These are phyloP conservation scores for Salpingus planirostris DNA, from an alignment of 2,888 invertebrate genomes.

Conservation along the genomic window DNA sequence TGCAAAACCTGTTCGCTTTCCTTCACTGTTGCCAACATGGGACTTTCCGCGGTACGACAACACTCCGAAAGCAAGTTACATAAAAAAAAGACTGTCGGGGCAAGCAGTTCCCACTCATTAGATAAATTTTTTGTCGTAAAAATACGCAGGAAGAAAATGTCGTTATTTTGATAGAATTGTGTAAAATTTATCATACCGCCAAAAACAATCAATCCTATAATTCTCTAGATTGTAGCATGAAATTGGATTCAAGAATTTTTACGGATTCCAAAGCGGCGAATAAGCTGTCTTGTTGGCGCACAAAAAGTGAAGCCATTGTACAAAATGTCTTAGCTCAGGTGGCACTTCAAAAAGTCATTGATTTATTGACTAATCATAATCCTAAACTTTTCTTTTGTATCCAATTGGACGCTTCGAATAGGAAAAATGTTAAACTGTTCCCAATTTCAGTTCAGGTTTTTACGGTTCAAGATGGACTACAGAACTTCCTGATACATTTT, in stretches of 20 bases:
- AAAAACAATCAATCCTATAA: conserved; percentile 1
- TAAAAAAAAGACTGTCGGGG: too few species aligned
- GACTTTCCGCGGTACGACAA: too few species aligned
- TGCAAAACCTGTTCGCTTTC: too few species aligned
- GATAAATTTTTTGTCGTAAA: too few species aligned
- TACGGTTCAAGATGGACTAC: neutral
- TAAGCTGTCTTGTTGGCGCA: neutral
- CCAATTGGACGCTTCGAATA: neutral
- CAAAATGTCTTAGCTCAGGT: neutral
- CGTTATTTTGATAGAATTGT: neutral
- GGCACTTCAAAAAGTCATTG: neutral
- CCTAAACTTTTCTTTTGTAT: neutral
- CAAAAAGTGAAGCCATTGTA: conserved; percentile 1
- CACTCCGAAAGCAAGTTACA: too few species aligned
- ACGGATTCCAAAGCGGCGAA: neutral
- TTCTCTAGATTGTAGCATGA: neutral
- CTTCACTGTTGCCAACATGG: too few species aligned
- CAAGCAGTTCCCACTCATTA: too few species aligned
- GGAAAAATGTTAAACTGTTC: conserved; percentile 1
- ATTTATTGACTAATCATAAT: neutral
- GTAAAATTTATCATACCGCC: neutral
- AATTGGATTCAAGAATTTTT: neutral
- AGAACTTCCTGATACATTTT: neutral
- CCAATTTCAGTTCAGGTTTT: conserved; percentile 1
- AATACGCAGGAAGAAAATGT: conserved; percentile 1